These are phyloP conservation scores for Pomacea canaliculata DNA, from an alignment of 2,888 invertebrate genomes.

Conservation along the genomic window DNA sequence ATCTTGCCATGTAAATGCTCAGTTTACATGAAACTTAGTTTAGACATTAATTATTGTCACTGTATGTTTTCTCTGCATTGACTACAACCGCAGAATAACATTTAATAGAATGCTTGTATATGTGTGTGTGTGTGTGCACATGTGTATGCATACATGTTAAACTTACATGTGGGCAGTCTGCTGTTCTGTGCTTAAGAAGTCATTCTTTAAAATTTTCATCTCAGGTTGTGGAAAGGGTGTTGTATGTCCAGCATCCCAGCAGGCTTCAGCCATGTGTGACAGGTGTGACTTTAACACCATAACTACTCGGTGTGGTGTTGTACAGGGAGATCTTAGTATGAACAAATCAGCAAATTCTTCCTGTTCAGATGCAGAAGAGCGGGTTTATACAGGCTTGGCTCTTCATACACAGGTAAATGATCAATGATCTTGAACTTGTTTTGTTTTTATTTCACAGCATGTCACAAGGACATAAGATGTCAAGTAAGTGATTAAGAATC, in stretches of 20 bases:
- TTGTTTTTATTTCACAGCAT: too few relatives aligned
- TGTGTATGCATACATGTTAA: too few relatives aligned
- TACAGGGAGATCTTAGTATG: constrained; percentile 30
- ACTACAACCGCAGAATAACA: too few relatives aligned
- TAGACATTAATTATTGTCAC: too few relatives aligned
- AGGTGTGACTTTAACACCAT: constrained; percentile 63
- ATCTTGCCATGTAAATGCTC: too few relatives aligned
- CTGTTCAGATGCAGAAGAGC: constrained; percentile 40
- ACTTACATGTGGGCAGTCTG: not conserved
- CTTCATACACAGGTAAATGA: constrained; percentile 40
- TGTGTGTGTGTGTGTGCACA: not conserved
- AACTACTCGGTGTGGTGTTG: constrained; percentile 54
- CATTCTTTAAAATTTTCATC: not conserved
- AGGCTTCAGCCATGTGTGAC: constrained; percentile 59
- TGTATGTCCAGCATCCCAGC: constrained; percentile 53
- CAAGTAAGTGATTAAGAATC: too few relatives aligned
- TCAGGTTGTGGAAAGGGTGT: constrained; percentile 66
- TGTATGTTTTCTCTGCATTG: too few relatives aligned
- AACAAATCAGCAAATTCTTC: constrained; percentile 3
- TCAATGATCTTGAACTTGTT: not conserved
- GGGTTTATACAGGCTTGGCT: constrained; percentile 39
- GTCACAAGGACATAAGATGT: too few relatives aligned
- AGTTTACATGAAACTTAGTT: too few relatives aligned
- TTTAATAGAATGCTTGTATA: not conserved
- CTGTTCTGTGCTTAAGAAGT: too few relatives aligned